phyloP scores from a whole-genome alignment of 2,888 invertebrate genomes.

The Formica aserva region DNA sequence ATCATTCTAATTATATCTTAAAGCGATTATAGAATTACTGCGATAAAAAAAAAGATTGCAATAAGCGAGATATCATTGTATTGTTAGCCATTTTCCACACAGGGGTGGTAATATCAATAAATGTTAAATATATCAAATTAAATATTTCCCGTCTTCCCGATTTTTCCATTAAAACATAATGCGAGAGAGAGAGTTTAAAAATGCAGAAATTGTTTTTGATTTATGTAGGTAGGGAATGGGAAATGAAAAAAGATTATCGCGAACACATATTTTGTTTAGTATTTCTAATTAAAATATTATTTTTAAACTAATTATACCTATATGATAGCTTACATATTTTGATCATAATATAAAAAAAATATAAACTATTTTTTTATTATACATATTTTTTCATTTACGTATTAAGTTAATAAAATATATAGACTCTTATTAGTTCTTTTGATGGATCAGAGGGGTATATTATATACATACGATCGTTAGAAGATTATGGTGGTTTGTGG shows the following conservation, averaged over 20 bases:
- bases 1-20: constrained; percentile 56
- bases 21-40: constrained; percentile 42
- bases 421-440: not conserved
- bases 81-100: constrained; percentile 68
- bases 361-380: constrained; percentile 5
- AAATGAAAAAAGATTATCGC: not conserved
- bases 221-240: not conserved
- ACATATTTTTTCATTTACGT: not conserved
- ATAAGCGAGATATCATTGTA: constrained; percentile 68
- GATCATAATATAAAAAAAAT: not conserved
- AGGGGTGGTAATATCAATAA: constrained; percentile 68
- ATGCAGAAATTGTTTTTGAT: constrained; percentile 7
- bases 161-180: not conserved
- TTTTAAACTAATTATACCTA: not conserved
- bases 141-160: not conserved
- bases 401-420: not conserved
- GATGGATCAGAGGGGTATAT: not conserved
- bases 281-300: not conserved
- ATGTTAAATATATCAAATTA: constrained; percentile 65
- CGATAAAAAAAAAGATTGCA: constrained; percentile 53
- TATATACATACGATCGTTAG: not conserved
- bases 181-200: not conserved
- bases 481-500: not conserved
- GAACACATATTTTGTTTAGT: not conserved
- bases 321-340: constrained; percentile 4